A percentile compares a stretch with the other conserved stretches of the same genome.
Evolutionary conservation across 2,888 invertebrate species (phyloP).

Genomic region (Exocentrus adspersus): DNA sequence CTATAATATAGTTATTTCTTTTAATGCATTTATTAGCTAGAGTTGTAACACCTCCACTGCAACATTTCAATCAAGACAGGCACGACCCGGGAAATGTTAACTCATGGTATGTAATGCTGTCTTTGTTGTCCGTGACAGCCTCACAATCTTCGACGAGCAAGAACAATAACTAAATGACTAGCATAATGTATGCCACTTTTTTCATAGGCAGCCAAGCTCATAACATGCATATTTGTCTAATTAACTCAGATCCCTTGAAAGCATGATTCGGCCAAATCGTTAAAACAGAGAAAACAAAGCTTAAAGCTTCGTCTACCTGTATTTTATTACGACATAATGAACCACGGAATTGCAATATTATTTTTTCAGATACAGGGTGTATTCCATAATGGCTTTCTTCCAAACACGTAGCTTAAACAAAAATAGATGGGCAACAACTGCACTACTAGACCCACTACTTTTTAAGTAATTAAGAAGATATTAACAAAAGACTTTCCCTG

Average conservation of each 20-base stretch:
- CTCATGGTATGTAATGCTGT: constrained; percentile 57
- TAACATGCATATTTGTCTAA: constrained; percentile 56
- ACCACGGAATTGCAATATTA: constrained; percentile 41
- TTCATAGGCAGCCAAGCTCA: constrained; percentile 43
- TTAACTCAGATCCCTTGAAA: constrained; percentile 52
- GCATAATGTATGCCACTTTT: constrained; percentile 54
- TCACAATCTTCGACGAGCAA: constrained; percentile 55
- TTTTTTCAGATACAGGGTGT: constrained; percentile 29
- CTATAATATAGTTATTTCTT: too few species aligned
- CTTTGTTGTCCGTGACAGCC: constrained; percentile 54
- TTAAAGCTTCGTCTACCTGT: constrained; percentile 35
- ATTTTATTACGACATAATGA: constrained; percentile 41
- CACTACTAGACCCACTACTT: too few species aligned
- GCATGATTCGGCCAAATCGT: constrained; percentile 50
- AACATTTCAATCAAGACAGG: constrained; percentile 33
- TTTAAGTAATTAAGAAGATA: too few species aligned
- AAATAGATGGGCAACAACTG: too few species aligned
- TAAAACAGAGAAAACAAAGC: constrained; percentile 34
- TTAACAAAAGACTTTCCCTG: too few species aligned
- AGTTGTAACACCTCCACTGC: constrained; percentile 23
- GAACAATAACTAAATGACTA: constrained; percentile 59
- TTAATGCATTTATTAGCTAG: constrained; percentile 7
- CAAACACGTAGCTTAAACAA: too few species aligned
- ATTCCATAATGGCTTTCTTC: too few species aligned
- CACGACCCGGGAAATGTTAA: constrained; percentile 27